Conservation (phyloP, 2,797 vertebrate species). For the Taeniopygia guttata region DNA sequence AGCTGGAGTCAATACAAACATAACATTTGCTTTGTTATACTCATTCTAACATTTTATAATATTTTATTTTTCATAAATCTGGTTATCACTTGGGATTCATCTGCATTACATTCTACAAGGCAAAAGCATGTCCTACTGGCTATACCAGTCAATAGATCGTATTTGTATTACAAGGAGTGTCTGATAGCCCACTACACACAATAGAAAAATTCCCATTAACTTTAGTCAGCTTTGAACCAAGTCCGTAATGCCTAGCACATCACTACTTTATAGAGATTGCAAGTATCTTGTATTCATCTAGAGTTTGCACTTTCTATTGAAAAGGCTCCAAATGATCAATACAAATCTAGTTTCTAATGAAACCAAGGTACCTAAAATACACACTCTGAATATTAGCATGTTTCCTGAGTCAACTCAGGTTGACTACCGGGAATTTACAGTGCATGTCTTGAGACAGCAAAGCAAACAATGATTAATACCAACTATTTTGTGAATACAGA, state of each 20-base stretch:
- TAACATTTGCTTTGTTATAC: not conserved
- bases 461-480: slow-evolving; percentile 24
- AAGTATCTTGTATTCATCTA: not conserved
- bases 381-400: not conserved
- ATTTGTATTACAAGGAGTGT: not conserved
- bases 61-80: not conserved
- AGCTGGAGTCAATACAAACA: not conserved
- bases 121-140: not conserved
- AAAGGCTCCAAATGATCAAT: not conserved
- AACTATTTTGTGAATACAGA: not conserved
- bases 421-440: not conserved
- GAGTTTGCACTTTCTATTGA: not conserved
- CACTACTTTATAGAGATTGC: not conserved
- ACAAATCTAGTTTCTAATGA: not conserved
- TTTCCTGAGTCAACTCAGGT: not conserved
- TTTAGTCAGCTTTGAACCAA: not conserved
- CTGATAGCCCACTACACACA: not conserved
- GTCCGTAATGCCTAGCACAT: not conserved
- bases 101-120: not conserved
- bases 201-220: not conserved
- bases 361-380: not conserved
- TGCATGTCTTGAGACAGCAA: slow-evolving; percentile 15
- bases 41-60: not conserved
- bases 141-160: not conserved
- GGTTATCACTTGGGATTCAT: not conserved